These are phyloP conservation scores for Hyaena hyaena DNA, from an alignment of 2,113 vertebrate genomes.

Conservation along the genomic window DNA sequence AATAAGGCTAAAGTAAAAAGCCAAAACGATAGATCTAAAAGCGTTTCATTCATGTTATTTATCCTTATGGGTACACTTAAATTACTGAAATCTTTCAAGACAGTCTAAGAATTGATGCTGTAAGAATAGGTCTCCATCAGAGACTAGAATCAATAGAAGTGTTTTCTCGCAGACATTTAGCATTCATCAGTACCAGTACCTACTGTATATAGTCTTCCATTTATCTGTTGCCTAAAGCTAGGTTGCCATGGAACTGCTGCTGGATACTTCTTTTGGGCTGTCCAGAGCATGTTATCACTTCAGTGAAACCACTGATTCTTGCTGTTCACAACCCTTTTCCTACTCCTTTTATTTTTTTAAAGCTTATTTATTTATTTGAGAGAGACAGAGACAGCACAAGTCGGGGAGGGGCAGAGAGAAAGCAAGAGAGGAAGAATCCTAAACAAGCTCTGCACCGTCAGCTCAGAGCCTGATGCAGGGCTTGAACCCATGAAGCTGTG, in stretches of 20 bases:
- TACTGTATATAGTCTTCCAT: background rate
- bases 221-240: background rate
- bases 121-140: background rate
- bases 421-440: too few relatives aligned
- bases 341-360: too few relatives aligned
- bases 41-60: slow-evolving; percentile 30
- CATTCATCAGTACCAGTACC: background rate
- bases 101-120: background rate
- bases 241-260: background rate
- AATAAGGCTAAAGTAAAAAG: background rate
- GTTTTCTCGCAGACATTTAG: background rate
- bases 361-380: too few relatives aligned
- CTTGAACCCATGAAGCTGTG: too few relatives aligned
- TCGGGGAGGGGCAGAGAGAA: too few relatives aligned
- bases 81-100: slow-evolving; percentile 19
- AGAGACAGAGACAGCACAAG: too few relatives aligned
- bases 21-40: background rate
- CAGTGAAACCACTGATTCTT: background rate
- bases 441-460: too few relatives aligned
- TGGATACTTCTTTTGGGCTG: background rate
- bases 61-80: background rate
- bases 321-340: background rate
- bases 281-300: background rate
- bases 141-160: slow-evolving; percentile 3
- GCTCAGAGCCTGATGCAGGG: too few relatives aligned